Conservation (phyloP, 2,113 vertebrate species). For the Chamaea fasciata region DNA sequence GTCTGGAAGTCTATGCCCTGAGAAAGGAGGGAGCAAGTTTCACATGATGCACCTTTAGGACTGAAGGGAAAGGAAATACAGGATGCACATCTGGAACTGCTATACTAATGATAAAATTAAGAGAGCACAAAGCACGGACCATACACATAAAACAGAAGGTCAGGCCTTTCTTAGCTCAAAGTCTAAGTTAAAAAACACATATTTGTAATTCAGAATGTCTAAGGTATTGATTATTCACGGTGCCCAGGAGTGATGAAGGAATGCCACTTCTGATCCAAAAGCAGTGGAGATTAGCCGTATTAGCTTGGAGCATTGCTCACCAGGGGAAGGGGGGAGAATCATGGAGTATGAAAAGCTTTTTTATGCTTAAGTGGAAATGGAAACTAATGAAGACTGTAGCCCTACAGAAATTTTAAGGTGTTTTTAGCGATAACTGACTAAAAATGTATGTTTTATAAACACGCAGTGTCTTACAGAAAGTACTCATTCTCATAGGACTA, state of each 20-base stretch:
- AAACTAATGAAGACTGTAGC: background rate
- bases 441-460: background rate
- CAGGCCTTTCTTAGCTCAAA: background rate
- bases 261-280: background rate
- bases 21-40: background rate
- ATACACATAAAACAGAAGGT: background rate
- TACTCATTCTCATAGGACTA: background rate
- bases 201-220: background rate
- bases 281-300: background rate
- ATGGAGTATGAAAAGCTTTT: background rate
- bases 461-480: background rate
- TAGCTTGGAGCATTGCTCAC: background rate
- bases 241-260: background rate
- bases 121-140: background rate
- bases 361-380: background rate
- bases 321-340: background rate
- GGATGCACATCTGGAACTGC: constrained; percentile 15
- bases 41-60: background rate
- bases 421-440: background rate
- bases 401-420: background rate
- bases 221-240: background rate
- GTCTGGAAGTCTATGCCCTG: rapidly evolving
- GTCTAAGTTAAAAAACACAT: background rate
- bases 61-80: background rate
- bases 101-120: background rate